phyloP scores from a whole-genome alignment of 2,797 vertebrate genomes.

The Rhinophrynus dorsalis region DNA sequence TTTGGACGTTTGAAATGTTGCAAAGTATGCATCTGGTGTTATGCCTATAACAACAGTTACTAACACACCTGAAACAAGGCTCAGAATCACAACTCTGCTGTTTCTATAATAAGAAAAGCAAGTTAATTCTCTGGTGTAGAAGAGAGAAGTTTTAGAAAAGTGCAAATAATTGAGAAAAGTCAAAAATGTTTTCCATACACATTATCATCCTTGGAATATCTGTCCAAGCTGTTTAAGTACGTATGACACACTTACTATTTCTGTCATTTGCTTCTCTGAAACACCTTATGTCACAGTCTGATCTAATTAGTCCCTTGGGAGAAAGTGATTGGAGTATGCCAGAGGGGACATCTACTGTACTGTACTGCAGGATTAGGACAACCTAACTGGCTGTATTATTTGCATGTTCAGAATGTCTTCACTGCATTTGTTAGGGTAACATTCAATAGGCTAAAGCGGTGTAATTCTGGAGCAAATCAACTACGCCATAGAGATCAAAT shows the following conservation, averaged over 20 bases:
- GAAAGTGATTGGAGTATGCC: slow-evolving; percentile 19
- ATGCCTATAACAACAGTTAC: neutral
- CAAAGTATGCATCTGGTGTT: too few species aligned
- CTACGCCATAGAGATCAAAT: too few species aligned
- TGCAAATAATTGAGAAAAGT: neutral
- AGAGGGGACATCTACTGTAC: slow-evolving; percentile 30
- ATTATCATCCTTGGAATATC: slow-evolving; percentile 4
- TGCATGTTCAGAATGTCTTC: neutral
- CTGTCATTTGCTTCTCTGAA: slow-evolving; percentile 33
- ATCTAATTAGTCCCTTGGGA: slow-evolving; percentile 42
- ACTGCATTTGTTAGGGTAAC: too few species aligned
- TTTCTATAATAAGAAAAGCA: slow-evolving; percentile 5
- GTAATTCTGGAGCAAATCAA: too few species aligned
- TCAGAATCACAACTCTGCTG: slow-evolving; percentile 1
- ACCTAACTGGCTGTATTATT: slow-evolving; percentile 28
- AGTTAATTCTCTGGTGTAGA: slow-evolving; percentile 1
- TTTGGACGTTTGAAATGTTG: too few species aligned
- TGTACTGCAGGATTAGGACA: slow-evolving; percentile 16
- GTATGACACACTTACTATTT: slow-evolving; percentile 12
- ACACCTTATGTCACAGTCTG: slow-evolving; percentile 30
- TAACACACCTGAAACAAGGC: neutral
- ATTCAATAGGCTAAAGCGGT: too few species aligned
- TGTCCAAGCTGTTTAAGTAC: neutral
- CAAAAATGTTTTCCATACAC: slow-evolving; percentile 12
- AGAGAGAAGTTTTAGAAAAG: neutral